Base-by-base conservation (phyloP, 2,113 vertebrate genomes). In the Phaethon lepturus region DNA sequence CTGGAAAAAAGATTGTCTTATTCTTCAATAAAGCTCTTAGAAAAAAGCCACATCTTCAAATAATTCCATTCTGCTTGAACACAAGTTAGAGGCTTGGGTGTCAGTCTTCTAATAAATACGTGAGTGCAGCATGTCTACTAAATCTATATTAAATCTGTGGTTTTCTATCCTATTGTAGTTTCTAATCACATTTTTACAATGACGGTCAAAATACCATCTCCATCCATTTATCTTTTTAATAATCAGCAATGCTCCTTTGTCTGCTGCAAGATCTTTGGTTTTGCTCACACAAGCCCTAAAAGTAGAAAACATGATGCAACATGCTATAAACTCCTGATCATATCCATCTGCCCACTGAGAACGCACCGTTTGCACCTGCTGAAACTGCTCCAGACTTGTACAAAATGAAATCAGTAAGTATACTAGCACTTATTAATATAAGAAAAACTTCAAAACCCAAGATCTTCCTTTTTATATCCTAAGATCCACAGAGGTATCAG, bases 121-220 rank as follows among this genome's bases (percentile, higher is more conserved):
- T 25, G n/a, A 93, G 58, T 42, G 42, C 71, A 83, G 44, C 52
- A 60, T 7, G 24, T 60, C 88, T 68, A 72, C 73, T 25, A 40
- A 64, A 97, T 96, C 97, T 95, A 92, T 96, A 97, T 97, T 95
- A 97, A 95, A 96, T 97, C 97, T 89, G 79, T 75, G 80, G 25
- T 1, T 78, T 93, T 93, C 72, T 91, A 81, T 92, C 8, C 10
- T 42, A 75, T 13, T 86, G 72, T 38, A 64, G 15, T 14, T 78
- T 94, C 90, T 86, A 94, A 96, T 97, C 88, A 96, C 40, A 81
- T 84, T 94, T 94, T 84, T 80, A 88, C 80, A 95, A 92, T 95
- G 60, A 75, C 6, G 11, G 83, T 44, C 93, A 88, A 88, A 91
- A 93, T 67, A 82, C 50, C 26, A 56, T 67, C 78, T 91, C 91